Base-by-base conservation (phyloP, 1,140 invertebrate genomes). In the Trachymyrmex cornetzi region DNA sequence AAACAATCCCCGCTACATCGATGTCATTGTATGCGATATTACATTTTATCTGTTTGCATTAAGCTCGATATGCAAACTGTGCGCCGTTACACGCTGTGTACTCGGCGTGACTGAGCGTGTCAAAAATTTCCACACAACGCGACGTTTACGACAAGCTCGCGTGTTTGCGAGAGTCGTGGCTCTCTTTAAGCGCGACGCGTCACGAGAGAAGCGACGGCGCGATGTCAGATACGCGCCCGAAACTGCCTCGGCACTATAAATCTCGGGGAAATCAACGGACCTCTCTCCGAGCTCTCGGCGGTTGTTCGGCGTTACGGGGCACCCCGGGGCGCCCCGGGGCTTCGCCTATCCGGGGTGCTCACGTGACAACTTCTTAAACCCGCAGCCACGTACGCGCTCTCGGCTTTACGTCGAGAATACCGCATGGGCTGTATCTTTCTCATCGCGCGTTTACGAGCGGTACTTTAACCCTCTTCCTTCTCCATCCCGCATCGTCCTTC, bases 321-420 rank as follows among this genome's bases (percentile, higher is more conserved):
- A 7, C 53, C 69, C 9, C 55, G 30, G 63, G 30, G 27, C 1
- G n/a, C n/a, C n/a, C n/a, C n/a, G n/a, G 27, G 79, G 64, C 30
- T 24, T n/a, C 77, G 64, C 38, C 44, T 77, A 69, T 89, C 61
- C 74, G n/a, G 12, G 6, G 44, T 50, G 30, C 61, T 89, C 85
- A 90, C 86, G 86, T 88, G 88, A 90, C 89, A 85, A 90, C 87
- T 90, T 89, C 88, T 87, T 88, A 87, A 38, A 90, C 88, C 84
- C 80, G 69, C 61, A 22, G 16, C 74, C 75, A 34, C 74, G 61
- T 75, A 86, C 79, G 69, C 24, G 75, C 53, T 4, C 53, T 4
- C 53, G 84, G 72, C 66, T 90, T 90, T 90, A 90, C 44, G 50
- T 57, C 84, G 80, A 44, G 80, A 44, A 77, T 64, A 59, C 66